Conservation (phyloP, 23 tunicate genomes). For the Aplidium turbinatum region DNA sequence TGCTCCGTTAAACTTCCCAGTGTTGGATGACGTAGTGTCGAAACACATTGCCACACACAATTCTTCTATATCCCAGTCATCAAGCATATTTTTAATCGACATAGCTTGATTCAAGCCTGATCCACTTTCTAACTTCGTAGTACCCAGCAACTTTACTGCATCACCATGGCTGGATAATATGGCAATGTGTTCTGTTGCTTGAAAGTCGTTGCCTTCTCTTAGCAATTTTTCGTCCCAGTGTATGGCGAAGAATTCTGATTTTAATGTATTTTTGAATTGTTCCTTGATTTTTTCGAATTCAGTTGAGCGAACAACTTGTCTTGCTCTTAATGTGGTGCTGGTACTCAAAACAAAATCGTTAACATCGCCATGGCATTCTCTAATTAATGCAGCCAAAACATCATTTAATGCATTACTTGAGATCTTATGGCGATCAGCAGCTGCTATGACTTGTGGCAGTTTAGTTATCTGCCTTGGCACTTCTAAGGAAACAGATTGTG, state of each 20-base stretch:
- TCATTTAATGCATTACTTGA: constrained; percentile 7
- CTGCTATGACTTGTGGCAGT: no score
- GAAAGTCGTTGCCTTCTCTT: not conserved
- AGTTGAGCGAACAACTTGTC: no score
- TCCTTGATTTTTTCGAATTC: not conserved
- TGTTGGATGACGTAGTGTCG: constrained; percentile 2
- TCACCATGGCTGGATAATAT: constrained; percentile 2
- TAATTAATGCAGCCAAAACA: not conserved
- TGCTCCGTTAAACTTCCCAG: constrained; percentile 10
- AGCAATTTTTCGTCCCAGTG: constrained; percentile 18
- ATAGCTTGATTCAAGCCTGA: constrained; percentile 17
- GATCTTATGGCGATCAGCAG: constrained; percentile 5
- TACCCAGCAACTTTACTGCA: constrained; percentile 1
- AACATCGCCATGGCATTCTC: not conserved
- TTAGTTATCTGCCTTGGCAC: no score
- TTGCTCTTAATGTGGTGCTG: not conserved
- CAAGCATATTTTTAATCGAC: constrained; percentile 16
- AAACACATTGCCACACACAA: constrained; percentile 10
- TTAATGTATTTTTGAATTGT: not conserved
- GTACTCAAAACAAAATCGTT: constrained; percentile 13
- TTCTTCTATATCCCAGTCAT: constrained; percentile 5
- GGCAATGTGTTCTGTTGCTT: constrained; percentile 5
- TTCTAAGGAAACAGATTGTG: no score
- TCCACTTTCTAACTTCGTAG: constrained; percentile 7
- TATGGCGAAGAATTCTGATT: constrained; percentile 9